These are phyloP conservation scores for Acanthurus lineatus DNA, from an alignment of 2,797 vertebrate species.

Conservation along the genomic window DNA sequence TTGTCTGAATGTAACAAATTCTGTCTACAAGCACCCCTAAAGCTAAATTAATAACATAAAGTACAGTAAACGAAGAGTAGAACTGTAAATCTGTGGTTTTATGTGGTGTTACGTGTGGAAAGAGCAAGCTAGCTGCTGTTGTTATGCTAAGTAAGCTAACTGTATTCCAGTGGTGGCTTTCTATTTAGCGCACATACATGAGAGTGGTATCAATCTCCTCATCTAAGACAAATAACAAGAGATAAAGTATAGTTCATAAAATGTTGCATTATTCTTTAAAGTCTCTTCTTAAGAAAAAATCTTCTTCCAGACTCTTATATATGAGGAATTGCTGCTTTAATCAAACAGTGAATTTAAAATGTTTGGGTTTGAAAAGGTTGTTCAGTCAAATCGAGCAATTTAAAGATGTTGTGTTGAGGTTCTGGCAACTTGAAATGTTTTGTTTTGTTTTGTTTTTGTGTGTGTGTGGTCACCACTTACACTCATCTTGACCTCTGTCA, in stretches of 20 bases:
- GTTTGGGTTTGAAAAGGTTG: neutral
- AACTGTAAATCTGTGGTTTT: neutral
- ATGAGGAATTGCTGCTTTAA: neutral
- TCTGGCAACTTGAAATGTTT: neutral
- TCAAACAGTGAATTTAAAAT: no score
- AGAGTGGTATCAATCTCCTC: no score
- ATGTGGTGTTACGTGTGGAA: neutral
- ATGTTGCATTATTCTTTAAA: neutral
- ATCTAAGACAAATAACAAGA: neutral
- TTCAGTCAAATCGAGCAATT: neutral
- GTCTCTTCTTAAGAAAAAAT: neutral
- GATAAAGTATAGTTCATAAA: neutral
- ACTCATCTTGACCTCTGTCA: slow-evolving; percentile 62
- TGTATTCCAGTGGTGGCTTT: neutral
- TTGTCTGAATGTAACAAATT: neutral
- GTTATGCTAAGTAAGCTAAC: slow-evolving; percentile 3
- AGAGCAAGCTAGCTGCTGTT: neutral
- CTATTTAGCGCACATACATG: neutral
- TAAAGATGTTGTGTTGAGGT: neutral
- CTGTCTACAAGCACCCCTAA: no score
- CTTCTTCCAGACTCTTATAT: neutral
- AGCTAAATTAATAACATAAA: no score
- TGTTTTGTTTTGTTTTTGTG: slow-evolving; percentile 1
- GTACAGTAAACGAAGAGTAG: neutral
- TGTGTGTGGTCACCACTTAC: slow-evolving; percentile 68